phyloP scores from a whole-genome alignment of 2,797 vertebrate species.

The Lacerta bilineata region DNA sequence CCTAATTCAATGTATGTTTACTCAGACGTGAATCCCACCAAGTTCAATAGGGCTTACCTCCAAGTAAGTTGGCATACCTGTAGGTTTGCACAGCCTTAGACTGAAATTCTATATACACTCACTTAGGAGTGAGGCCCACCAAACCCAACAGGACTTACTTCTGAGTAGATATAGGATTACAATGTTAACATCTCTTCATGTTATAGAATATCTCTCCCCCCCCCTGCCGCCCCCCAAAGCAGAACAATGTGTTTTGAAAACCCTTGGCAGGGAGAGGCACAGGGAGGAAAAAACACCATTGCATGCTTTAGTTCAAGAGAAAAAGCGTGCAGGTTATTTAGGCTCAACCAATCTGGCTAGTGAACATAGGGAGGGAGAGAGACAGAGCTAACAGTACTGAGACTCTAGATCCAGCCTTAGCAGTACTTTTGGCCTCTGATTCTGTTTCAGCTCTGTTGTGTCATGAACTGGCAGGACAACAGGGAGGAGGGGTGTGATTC shows the following conservation, averaged over 20 bases:
- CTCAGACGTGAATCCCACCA: not conserved
- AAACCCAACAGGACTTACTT: too few species aligned
- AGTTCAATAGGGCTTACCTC: not conserved
- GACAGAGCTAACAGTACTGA: too few species aligned
- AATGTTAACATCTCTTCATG: slow-evolving; percentile 56
- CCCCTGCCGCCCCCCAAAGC: slow-evolving; percentile 55
- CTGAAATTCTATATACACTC: too few species aligned
- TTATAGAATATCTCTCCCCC: slow-evolving; percentile 61
- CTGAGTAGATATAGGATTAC: too few species aligned
- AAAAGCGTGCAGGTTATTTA: slow-evolving; percentile 38
- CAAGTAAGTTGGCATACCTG: not conserved
- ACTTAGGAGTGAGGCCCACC: too few species aligned
- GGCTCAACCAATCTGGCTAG: not conserved
- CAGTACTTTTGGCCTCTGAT: too few species aligned
- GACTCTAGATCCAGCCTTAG: too few species aligned
- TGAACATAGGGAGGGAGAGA: too few species aligned
- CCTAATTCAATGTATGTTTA: not conserved
- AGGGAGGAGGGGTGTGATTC: too few species aligned
- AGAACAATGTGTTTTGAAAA: slow-evolving; percentile 59
- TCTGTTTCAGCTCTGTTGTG: too few species aligned
- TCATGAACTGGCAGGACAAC: too few species aligned
- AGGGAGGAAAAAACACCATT: slow-evolving; percentile 52
- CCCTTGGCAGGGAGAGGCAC: slow-evolving; percentile 50
- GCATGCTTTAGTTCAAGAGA: slow-evolving; percentile 25
- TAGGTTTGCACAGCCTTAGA: not conserved